These are phyloP conservation scores for Beris chalybata DNA, from an alignment of 2,888 invertebrate genomes.

Conservation along the genomic window DNA sequence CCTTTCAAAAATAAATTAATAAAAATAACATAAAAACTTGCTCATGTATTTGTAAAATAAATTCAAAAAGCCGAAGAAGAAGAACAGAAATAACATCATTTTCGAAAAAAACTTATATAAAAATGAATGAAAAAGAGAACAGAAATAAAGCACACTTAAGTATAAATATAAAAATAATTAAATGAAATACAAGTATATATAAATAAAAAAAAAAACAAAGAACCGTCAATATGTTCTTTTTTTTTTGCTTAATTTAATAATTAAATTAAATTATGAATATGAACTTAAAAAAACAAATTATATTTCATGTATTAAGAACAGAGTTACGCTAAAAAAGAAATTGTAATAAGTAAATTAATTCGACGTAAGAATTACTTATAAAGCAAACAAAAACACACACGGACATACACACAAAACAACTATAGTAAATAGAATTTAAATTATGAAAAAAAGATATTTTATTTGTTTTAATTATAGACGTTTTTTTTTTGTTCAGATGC, in stretches of 20 bases:
- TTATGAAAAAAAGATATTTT: constrained; percentile 28
- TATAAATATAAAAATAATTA: too few species aligned
- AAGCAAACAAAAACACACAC: constrained; percentile 13
- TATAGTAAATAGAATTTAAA: constrained; percentile 33
- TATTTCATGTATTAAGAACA: constrained; percentile 24
- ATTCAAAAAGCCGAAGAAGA: constrained; percentile 17
- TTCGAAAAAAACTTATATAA: constrained; percentile 6
- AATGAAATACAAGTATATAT: too few species aligned
- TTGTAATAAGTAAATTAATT: constrained; percentile 13
- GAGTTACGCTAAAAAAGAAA: constrained; percentile 1
- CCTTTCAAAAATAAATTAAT: constrained; percentile 2
- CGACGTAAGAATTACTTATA: constrained; percentile 14
- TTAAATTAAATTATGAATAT: too few species aligned
- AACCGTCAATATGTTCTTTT: too few species aligned
- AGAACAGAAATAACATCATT: constrained; percentile 25
- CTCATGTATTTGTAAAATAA: constrained; percentile 6
- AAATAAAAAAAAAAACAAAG: too few species aligned
- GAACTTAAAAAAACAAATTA: not conserved
- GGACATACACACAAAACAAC: constrained; percentile 24
- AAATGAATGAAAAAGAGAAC: not conserved
- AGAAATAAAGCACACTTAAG: too few species aligned
- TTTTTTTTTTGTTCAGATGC: not conserved
- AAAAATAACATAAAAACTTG: constrained; percentile 15
- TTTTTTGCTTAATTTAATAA: too few species aligned
- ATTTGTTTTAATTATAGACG: constrained; percentile 14